These are phyloP conservation scores for Halocynthia aurantium DNA, from an alignment of 23 tunicate genomes.

Conservation along the genomic window DNA sequence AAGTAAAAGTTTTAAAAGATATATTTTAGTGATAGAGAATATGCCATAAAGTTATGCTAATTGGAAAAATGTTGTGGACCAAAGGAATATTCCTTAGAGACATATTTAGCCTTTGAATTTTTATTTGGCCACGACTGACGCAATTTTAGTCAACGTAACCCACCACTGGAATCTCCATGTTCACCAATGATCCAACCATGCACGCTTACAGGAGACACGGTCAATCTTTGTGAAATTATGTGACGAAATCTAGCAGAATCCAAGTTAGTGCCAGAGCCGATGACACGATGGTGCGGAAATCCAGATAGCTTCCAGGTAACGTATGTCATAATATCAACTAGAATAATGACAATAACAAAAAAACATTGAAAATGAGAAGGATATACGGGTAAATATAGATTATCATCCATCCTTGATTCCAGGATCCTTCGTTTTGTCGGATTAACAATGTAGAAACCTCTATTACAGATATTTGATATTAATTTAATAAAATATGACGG, in stretches of 20 bases:
- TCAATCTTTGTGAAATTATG: constrained; percentile 47
- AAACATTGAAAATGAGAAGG: too few species aligned
- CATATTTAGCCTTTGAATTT: too few species aligned
- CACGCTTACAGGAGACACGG: constrained; percentile 58
- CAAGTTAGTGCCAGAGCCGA: constrained; percentile 80
- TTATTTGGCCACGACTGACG: too few species aligned
- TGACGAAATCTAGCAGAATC: constrained; percentile 90
- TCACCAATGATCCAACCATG: constrained; percentile 83
- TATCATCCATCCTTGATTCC: too few species aligned
- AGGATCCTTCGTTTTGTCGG: not conserved
- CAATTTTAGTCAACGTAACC: not conserved
- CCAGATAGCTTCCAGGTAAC: constrained; percentile 91
- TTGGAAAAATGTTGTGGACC: too few species aligned
- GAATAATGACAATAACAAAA: not conserved
- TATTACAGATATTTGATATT: not conserved
- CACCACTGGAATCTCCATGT: constrained; percentile 93
- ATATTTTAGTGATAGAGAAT: too few species aligned
- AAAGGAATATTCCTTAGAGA: too few species aligned
- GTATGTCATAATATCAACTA: constrained; percentile 84
- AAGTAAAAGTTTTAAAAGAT: too few species aligned
- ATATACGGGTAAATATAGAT: too few species aligned
- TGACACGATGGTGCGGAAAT: constrained; percentile 81
- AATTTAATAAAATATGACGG: not conserved
- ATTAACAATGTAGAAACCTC: not conserved
- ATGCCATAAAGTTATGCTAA: too few species aligned